Evolutionary conservation across 2,113 vertebrate species (phyloP), one percentile per base, ranked within the genome.

Genomic region (Loxodonta africana): DNA sequence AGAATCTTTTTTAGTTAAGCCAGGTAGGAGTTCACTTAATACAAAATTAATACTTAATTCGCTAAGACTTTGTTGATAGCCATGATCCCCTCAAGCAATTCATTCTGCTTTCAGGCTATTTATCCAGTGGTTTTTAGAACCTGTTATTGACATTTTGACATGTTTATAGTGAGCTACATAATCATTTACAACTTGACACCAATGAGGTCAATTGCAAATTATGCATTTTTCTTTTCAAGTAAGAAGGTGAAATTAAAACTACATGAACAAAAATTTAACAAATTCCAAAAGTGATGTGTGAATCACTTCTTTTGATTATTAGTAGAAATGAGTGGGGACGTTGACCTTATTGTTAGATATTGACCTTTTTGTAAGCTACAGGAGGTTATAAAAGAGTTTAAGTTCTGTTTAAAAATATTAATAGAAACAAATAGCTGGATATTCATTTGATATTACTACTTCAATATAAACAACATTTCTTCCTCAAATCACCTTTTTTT

Each of bases 361-460:
- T 94, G n/a, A 65, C 48, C 67, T 71, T 60, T 6, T 86, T 82
- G 0, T 86, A 78, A 95, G n/a, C n/a, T 37, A 37, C 18, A 12
- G 3, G 71, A 85, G 28, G 57, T 74, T 85, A 60, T 85, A 67
- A 69, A 93, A 83, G 12, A 73, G 8, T 88, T 95, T 85, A 89
- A 91, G 44, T 93, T 88, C n/a, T 80, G 5, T 91, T 95, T 95
- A 12, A 91, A 95, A 97, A 86, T 46, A 71, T 85, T 83, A 69
- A 46, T 93, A 74, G 33, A 57, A 74, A 78, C 80, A 82, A 44
- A 84, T 83, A 74, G 18, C 23, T 74, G 12, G 69, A n/a, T 74
- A 92, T 82, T 94, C 41, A 77, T 86, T 95, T 89, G 15, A 12
- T 84, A 0, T 90, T 81, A 91, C 51, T 95, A 25, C 21, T 76